Evolutionary conservation across 2,888 invertebrate genomes (phyloP).

Genomic region (Coelogynopora nodosa): DNA sequence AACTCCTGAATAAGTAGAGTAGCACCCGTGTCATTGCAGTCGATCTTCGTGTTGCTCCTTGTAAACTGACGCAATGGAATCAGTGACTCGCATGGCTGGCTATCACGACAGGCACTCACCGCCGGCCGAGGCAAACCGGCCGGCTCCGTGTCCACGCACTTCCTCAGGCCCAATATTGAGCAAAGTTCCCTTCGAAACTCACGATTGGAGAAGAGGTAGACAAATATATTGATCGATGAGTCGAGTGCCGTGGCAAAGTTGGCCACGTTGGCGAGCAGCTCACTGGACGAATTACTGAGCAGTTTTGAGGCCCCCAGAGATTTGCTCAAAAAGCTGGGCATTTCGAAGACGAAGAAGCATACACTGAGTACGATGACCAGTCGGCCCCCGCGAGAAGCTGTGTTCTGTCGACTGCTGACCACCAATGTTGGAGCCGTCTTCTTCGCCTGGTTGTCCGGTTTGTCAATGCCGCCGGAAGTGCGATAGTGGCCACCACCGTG

Average conservation of each 20-base stretch:
- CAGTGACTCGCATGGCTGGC: too few relatives aligned
- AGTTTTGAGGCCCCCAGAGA: neutral
- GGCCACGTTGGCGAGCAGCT: neutral
- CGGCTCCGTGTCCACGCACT: neutral
- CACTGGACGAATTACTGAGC: neutral
- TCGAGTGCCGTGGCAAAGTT: constrained; percentile 26
- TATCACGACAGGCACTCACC: too few relatives aligned
- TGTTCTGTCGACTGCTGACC: neutral
- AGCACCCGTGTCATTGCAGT: too few relatives aligned
- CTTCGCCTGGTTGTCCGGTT: neutral
- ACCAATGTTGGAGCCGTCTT: neutral
- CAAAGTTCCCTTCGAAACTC: neutral
- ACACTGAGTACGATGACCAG: constrained; percentile 27
- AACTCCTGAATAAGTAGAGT: too few relatives aligned
- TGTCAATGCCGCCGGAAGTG: neutral
- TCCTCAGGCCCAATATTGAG: neutral
- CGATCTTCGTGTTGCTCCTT: too few relatives aligned
- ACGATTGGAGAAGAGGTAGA: constrained; percentile 28
- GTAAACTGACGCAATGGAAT: too few relatives aligned
- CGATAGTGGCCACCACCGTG: neutral
- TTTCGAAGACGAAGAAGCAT: constrained; percentile 30
- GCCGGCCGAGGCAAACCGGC: too few relatives aligned
- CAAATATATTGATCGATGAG: neutral
- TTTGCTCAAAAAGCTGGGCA: constrained; percentile 34
- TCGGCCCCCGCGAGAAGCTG: neutral